Conservation (phyloP, 2,113 vertebrate genomes). For the Nematolebias whitei region DNA sequence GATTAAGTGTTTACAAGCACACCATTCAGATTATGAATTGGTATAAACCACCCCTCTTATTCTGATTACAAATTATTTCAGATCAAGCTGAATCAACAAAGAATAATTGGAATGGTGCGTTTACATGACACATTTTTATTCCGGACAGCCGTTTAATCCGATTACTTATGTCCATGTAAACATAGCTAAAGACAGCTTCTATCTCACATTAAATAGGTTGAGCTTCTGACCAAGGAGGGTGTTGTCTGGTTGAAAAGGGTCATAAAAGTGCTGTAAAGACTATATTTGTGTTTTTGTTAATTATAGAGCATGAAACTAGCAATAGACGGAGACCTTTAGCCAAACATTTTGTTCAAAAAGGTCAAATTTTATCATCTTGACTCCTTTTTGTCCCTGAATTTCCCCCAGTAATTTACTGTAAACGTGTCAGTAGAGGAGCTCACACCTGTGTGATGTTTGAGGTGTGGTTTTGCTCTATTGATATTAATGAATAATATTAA, state of each 20-base stretch:
- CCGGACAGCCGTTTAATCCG: too few relatives aligned
- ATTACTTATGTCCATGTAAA: too few relatives aligned
- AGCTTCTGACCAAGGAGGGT: neutral
- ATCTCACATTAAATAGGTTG: neutral
- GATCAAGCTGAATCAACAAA: too few relatives aligned
- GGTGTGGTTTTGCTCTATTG: constrained; percentile 32
- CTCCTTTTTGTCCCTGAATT: constrained; percentile 14
- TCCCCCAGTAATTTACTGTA: neutral
- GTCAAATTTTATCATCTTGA: constrained; percentile 4
- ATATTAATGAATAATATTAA: constrained; percentile 47
- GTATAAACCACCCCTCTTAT: too few relatives aligned
- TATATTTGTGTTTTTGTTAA: constrained; percentile 52
- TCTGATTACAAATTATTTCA: too few relatives aligned
- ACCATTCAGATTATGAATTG: too few relatives aligned
- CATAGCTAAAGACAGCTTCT: neutral
- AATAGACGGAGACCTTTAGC: constrained; percentile 53
- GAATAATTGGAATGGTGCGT: too few relatives aligned
- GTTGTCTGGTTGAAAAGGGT: constrained; percentile 3
- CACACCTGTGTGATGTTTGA: constrained; percentile 28
- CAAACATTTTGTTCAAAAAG: constrained; percentile 26
- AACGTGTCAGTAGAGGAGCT: neutral
- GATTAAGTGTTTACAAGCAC: too few relatives aligned
- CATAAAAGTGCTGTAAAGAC: constrained; percentile 31
- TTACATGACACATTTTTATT: too few relatives aligned
- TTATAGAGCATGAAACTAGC: constrained; percentile 31